Percentiles rank a stretch among this genome's conserved stretches.
These are phyloP conservation scores for Pseudopleuronectes americanus DNA, from an alignment of 2,797 vertebrate genomes.

Conservation along the genomic window DNA sequence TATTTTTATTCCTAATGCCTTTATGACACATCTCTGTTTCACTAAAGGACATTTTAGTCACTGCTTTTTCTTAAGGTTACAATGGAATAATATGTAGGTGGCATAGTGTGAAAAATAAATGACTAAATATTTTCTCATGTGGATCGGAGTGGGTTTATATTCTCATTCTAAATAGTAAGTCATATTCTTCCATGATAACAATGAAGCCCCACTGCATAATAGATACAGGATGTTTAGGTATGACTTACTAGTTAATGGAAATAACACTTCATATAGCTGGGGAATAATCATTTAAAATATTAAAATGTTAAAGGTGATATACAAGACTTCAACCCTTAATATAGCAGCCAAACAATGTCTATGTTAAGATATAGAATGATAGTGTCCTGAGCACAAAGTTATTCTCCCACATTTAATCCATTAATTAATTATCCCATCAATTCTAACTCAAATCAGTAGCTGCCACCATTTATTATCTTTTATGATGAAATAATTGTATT, in stretches of 20 bases:
- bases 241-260: slow-evolving; percentile 12
- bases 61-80: neutral
- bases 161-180: slow-evolving; percentile 17
- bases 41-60: neutral
- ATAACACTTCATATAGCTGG: neutral
- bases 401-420: too few relatives aligned
- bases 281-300: neutral
- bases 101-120: slow-evolving; percentile 2
- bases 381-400: too few relatives aligned
- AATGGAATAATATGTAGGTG: neutral
- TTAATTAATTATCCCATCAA: too few relatives aligned
- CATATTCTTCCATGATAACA: slow-evolving; percentile 12
- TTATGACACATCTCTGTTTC: too few relatives aligned
- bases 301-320: neutral
- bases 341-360: too few relatives aligned
- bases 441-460: too few relatives aligned
- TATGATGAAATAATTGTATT: too few relatives aligned
- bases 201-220: neutral
- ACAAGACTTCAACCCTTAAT: neutral
- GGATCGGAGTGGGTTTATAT: neutral
- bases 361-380: too few relatives aligned
- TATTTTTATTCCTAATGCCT: neutral
- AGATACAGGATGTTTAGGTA: slow-evolving; percentile 10
- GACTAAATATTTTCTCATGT: slow-evolving; percentile 11
- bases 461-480: too few relatives aligned